Base-by-base conservation (phyloP, 1,140 invertebrate genomes). In the Drosophila littoralis region DNA sequence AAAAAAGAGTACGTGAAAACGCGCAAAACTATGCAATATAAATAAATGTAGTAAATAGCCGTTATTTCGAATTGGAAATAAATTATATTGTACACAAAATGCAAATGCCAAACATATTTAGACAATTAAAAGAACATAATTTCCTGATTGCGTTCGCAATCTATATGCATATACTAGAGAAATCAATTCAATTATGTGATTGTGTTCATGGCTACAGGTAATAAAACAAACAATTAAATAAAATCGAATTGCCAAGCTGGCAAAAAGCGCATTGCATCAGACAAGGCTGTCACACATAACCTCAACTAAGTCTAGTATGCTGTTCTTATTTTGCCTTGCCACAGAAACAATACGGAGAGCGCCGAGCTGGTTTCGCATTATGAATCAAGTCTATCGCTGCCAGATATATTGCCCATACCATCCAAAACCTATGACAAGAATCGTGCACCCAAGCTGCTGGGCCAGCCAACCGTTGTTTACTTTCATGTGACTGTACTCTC, bases 351-450 rank as follows among this genome's bases (percentile, higher is more conserved):
- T 48, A 92, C 91, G 32, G 91, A 92, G 69, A 92, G 91, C 59
- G 91, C 91, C 38, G 91, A 92, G 71, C 72, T 92, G 67, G 91
- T 92, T 40, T 91, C 91, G 59, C 90, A 92, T 76, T 85, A 91
- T 69, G 95, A 96, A 84, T 94, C 93, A 10, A 96, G 95, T 82
- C 93, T 97, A 54, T 96, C 96, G 40, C 92, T 97, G 8, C 94
- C 94, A 46, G 97, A 98, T 90, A 97, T 98, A 86, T 92, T 98
- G 52, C 97, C 97, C 7, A 93, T 96, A 55, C 96, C 96, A 91
- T 95, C 96, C 7, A 97, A 97, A 92, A 95, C 96, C 54, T 98
- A 98, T 85, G 97, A 98, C 92, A 98, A 98, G 93, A 97, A 97
- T 93, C 94, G 96, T 76, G 96, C 97, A 0, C 97, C 97, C 0